These are phyloP conservation scores for Drosophila santomea DNA, from an alignment of 1,140 invertebrate genomes.

Conservation along the genomic window DNA sequence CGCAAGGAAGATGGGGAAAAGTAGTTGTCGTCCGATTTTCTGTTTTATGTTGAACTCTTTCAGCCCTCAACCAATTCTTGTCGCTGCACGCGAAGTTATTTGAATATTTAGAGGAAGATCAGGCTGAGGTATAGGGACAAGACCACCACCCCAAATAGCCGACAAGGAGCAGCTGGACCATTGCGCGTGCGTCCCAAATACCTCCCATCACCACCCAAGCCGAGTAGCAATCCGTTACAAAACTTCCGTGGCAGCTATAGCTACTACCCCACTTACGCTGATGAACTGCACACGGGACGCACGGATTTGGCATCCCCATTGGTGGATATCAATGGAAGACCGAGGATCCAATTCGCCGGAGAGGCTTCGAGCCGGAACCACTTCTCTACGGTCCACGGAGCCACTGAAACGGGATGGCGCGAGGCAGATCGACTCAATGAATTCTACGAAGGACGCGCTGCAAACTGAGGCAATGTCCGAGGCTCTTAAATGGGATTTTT, in stretches of 20 bases:
- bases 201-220: too few species aligned
- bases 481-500: not conserved
- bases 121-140: too few species aligned
- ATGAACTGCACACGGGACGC: constrained; percentile 85
- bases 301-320: constrained; percentile 87
- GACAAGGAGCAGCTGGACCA: too few species aligned
- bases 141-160: too few species aligned
- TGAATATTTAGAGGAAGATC: too few species aligned
- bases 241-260: constrained; percentile 90
- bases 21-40: too few species aligned
- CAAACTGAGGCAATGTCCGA: not conserved
- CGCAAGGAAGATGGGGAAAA: too few species aligned
- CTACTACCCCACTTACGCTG: constrained; percentile 87
- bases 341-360: constrained; percentile 89
- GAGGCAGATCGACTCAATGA: constrained; percentile 87
- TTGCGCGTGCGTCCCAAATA: too few species aligned
- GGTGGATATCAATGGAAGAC: constrained; percentile 82
- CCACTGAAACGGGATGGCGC: constrained; percentile 90
- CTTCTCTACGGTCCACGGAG: constrained; percentile 92
- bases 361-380: constrained; percentile 89
- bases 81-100: too few species aligned
- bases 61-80: too few species aligned
- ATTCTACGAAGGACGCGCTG: constrained; percentile 41
- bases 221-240: too few species aligned
- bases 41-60: too few species aligned